Base-by-base conservation (phyloP, 1,140 invertebrate genomes). In the Penaeus japonicus region DNA sequence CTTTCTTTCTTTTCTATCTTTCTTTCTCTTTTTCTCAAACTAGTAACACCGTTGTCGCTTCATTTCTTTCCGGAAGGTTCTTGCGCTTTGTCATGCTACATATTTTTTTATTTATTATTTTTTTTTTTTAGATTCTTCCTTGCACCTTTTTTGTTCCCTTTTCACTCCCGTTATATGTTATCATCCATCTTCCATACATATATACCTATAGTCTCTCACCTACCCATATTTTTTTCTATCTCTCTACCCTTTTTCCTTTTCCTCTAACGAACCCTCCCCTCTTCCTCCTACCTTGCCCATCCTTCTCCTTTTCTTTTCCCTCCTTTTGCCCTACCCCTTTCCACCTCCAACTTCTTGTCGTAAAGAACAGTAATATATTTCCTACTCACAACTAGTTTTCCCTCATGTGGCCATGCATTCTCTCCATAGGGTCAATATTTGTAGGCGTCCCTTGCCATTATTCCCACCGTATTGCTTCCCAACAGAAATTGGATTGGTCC, bases 371-470 rank as follows among this genome's bases (percentile, higher is more conserved):
- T 30, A 30, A 32, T 27, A 27, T 73, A 18, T 73, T 73, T 30
- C 27, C 35, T 47, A 47, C 47, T 47, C 47, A 47, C 47, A 47
- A 47, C 47, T 47, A 47, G 35, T 73, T 73, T 30, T 27, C 70
- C 70, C 70, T 73, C n/a, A 73, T 73, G 30, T 47, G 75, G 35
- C 30, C 75, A 30, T 77, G 75, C 75, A 35, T 39, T 77, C 75
- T n/a, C 10, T 79, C 77, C 39, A 53, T 79, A 79, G 39, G 77
- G 77, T 79, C 77, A 79, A 79, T 79, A 53, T 79, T 53, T 79
- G 77, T 79, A 79, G 77, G 22, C 22, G 39, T 79, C 22, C 24
- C 24, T 39, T n/a, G 27, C 32, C 77, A 79, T 79, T 79, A 53
- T 53, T 35, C n/a, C 47, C 77, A 53, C 32, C 77, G n/a, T 79